These are phyloP conservation scores for Candoia aspera DNA, from an alignment of 2,113 vertebrate species.

Conservation along the genomic window DNA sequence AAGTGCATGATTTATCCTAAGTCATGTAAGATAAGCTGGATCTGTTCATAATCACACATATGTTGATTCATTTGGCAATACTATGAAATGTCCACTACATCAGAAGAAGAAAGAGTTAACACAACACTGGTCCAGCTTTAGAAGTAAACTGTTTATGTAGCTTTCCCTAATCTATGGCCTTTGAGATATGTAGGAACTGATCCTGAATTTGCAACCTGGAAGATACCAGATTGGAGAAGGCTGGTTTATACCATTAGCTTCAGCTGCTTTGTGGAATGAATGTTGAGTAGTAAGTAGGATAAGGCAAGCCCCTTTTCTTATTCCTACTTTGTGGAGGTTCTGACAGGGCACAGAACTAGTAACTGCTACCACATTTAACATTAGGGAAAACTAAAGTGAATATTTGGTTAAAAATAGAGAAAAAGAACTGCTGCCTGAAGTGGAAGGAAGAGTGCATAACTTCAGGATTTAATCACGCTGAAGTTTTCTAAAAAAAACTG, in stretches of 20 bases:
- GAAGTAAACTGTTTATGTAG: neutral
- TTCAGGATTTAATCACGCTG: neutral
- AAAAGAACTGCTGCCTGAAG: neutral
- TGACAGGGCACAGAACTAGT: neutral
- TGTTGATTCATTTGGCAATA: neutral
- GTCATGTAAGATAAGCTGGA: neutral
- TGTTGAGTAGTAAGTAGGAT: neutral
- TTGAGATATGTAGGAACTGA: neutral
- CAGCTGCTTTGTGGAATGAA: neutral
- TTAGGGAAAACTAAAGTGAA: neutral
- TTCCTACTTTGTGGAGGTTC: neutral
- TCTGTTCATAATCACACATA: neutral
- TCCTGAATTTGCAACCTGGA: neutral
- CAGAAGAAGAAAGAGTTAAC: neutral
- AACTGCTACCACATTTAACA: neutral
- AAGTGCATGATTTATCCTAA: neutral
- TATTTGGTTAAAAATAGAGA: neutral
- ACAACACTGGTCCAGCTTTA: neutral
- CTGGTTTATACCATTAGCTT: neutral
- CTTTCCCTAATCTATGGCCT: neutral
- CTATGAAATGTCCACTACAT: neutral
- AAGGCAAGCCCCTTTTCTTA: neutral
- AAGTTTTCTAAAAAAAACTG: neutral
- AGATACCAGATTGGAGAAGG: neutral
- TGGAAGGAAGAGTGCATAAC: neutral